A percentile compares a stretch with the other conserved stretches of the same genome.
These are phyloP conservation scores for Ancistrus triradiatus DNA, from an alignment of 2,113 vertebrate genomes.

Conservation along the genomic window DNA sequence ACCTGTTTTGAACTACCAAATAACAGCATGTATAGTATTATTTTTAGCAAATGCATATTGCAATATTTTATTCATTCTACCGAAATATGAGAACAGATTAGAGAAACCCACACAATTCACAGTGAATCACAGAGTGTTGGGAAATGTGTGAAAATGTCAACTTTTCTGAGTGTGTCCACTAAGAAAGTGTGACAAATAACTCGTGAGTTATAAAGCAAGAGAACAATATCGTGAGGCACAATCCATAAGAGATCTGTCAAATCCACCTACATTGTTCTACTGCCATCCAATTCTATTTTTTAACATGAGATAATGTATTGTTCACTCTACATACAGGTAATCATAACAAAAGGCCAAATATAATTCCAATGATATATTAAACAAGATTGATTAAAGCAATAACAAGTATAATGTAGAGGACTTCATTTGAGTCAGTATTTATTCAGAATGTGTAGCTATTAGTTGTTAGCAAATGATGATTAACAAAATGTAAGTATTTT, in stretches of 20 bases:
- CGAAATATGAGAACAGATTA: slow-evolving; percentile 31
- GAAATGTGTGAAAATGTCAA: slow-evolving; percentile 15
- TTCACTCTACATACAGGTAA: no score
- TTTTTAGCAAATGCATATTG: no score
- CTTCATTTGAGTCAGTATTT: no score
- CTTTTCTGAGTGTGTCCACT: slow-evolving; percentile 8
- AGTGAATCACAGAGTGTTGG: slow-evolving; percentile 28
- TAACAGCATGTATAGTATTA: no score
- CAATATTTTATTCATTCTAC: slow-evolving; percentile 36
- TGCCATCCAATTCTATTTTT: slow-evolving; percentile 15
- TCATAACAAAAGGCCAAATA: no score
- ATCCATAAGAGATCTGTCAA: slow-evolving; percentile 34
- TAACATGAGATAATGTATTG: not conserved
- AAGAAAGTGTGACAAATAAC: slow-evolving; percentile 33
- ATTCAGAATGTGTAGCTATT: no score
- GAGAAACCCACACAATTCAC: slow-evolving; percentile 27
- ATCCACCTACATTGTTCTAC: slow-evolving; percentile 18
- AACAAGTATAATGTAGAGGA: no score
- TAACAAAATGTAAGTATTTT: no score
- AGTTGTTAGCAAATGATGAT: no score
- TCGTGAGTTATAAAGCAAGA: slow-evolving; percentile 1
- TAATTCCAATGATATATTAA: no score
- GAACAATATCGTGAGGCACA: slow-evolving; percentile 33
- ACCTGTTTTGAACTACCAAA: no score
- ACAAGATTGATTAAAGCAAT: no score